These are phyloP conservation scores for Dryocosmus kuriphilus DNA, from an alignment of 2,888 invertebrate genomes.

Conservation along the genomic window DNA sequence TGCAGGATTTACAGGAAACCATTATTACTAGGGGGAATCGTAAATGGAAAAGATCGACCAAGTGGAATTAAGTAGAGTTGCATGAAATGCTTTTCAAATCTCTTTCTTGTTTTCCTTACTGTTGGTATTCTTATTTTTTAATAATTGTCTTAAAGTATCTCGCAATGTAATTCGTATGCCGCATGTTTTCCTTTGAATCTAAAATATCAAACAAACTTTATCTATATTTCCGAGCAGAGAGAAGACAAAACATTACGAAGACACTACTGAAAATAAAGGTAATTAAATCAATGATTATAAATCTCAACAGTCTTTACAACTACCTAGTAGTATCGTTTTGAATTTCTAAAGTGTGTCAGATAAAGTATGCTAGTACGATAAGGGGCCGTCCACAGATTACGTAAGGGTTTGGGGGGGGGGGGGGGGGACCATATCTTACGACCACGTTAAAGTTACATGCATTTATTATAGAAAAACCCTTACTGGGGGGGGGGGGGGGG, in stretches of 20 bases:
- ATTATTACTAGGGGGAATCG: conserved; percentile 3
- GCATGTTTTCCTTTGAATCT: too few species aligned
- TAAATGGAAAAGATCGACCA: background rate
- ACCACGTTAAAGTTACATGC: too few species aligned
- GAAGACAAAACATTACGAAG: background rate
- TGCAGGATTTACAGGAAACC: conserved; percentile 30
- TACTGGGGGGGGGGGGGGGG: too few species aligned
- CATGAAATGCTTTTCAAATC: too few species aligned
- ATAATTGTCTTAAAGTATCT: background rate
- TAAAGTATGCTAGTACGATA: conserved; percentile 6
- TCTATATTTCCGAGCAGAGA: background rate
- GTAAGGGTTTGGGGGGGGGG: too few species aligned
- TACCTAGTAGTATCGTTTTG: conserved; percentile 6
- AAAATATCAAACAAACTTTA: background rate
- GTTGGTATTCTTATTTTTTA: background rate
- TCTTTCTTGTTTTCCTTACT: background rate
- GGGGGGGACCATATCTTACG: too few species aligned
- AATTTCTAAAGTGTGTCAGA: conserved; percentile 2
- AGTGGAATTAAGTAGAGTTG: background rate
- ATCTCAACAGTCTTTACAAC: too few species aligned
- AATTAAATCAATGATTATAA: background rate
- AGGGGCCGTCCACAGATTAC: too few species aligned
- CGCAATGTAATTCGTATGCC: too few species aligned
- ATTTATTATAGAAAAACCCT: too few species aligned
- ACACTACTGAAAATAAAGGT: background rate